Conservation (phyloP, 2,888 invertebrate species). For the Thumatha senex region DNA sequence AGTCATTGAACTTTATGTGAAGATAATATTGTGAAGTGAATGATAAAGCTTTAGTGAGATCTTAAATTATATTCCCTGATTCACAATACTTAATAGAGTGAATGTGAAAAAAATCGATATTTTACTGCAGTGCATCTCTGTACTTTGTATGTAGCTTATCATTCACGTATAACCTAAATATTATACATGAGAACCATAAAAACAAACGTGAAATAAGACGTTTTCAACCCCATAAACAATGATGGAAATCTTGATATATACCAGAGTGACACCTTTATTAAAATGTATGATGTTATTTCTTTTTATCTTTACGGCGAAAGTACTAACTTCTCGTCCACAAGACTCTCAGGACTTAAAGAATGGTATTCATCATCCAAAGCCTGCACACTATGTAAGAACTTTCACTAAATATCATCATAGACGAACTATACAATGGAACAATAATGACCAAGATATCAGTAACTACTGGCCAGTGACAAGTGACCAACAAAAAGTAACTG, state of each 20-base stretch:
- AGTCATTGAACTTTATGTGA: slow-evolving; percentile 2
- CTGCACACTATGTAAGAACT: slow-evolving; percentile 71
- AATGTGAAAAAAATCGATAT: slow-evolving; percentile 58
- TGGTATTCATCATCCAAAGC: slow-evolving; percentile 65
- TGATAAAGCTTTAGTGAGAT: slow-evolving; percentile 3
- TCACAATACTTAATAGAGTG: slow-evolving; percentile 11
- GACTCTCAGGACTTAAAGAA: slow-evolving; percentile 64
- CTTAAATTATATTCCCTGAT: slow-evolving; percentile 24
- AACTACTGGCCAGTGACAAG: slow-evolving; percentile 55
- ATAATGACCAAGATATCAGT: slow-evolving; percentile 46
- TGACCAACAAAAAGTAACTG: slow-evolving; percentile 51
- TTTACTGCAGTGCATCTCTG: slow-evolving; percentile 61
- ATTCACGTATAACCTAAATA: slow-evolving; percentile 18
- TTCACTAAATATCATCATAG: slow-evolving; percentile 78
- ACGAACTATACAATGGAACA: slow-evolving; percentile 69
- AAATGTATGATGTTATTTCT: slow-evolving; percentile 74
- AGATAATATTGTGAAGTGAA: slow-evolving; percentile 7
- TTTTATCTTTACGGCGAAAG: slow-evolving; percentile 78
- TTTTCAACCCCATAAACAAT: slow-evolving; percentile 12
- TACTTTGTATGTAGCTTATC: slow-evolving; percentile 43
- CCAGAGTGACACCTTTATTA: slow-evolving; percentile 70
- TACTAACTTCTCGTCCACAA: slow-evolving; percentile 71
- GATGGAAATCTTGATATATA: slow-evolving; percentile 69
- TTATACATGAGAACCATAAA: slow-evolving; percentile 14
- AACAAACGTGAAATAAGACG: slow-evolving; percentile 13